Conservation (phyloP, 2,113 vertebrate species). For the Eulemur rufifrons region DNA sequence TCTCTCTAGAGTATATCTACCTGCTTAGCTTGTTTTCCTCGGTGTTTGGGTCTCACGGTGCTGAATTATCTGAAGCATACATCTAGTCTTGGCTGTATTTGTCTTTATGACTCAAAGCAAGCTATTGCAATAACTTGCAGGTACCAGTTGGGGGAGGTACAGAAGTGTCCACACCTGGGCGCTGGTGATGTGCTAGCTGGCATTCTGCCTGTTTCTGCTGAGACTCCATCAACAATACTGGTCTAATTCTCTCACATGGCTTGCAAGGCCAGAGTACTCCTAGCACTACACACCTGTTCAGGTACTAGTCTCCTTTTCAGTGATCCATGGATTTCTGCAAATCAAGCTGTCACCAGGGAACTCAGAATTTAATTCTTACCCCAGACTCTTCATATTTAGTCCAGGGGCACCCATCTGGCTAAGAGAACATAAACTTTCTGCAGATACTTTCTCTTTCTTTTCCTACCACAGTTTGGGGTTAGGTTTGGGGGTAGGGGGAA, state of each 20-base stretch:
- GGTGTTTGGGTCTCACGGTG: background rate
- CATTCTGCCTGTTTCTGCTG: background rate
- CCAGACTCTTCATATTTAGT: background rate
- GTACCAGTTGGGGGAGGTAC: no score
- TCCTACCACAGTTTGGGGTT: background rate
- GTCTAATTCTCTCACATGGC: background rate
- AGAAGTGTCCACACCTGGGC: background rate
- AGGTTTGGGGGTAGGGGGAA: background rate
- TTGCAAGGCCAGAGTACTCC: background rate
- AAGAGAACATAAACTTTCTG: background rate
- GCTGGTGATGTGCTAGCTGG: accelerated
- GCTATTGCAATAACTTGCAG: background rate
- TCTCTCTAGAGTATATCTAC: background rate
- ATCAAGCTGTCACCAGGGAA: background rate
- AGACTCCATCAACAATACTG: background rate
- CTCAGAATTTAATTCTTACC: background rate
- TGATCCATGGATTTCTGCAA: background rate
- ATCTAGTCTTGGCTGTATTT: background rate
- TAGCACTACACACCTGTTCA: background rate
- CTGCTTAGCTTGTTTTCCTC: background rate
- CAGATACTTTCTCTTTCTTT: background rate
- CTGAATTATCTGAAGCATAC: background rate
- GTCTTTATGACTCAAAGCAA: background rate
- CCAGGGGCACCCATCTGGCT: background rate
- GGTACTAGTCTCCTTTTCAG: background rate